Percentiles rank a stretch among this genome's conserved stretches.
phyloP scores from a whole-genome alignment of 2,113 vertebrate species.

The Bubo bubo region DNA sequence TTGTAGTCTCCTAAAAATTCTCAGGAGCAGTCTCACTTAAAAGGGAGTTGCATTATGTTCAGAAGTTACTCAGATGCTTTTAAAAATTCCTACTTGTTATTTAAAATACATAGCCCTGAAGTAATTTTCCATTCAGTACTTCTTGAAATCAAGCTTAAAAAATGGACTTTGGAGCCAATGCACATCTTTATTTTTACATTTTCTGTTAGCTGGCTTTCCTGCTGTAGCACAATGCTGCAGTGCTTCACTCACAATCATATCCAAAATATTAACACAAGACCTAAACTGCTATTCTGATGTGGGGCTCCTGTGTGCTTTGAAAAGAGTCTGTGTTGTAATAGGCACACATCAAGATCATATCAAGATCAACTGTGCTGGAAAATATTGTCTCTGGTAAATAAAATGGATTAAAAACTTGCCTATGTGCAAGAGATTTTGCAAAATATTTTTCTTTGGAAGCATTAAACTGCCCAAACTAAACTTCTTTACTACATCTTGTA shows the following conservation, averaged over 20 bases:
- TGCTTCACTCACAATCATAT: fast-evolving
- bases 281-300: not conserved
- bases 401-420: not conserved
- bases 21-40: not conserved
- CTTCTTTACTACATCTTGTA: not conserved
- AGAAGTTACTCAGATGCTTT: not conserved
- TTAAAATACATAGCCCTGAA: not conserved
- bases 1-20: not conserved
- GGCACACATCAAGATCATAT: not conserved
- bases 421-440: not conserved
- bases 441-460: not conserved
- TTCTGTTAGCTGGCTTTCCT: not conserved
- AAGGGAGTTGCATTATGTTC: not conserved
- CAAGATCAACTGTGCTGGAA: not conserved
- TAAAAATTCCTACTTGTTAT: not conserved
- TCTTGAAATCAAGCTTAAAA: constrained; percentile 1
- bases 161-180: not conserved
- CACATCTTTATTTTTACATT: not conserved
- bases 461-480: not conserved
- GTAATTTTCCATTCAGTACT: not conserved
- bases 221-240: not conserved
- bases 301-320: not conserved
- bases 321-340: not conserved
- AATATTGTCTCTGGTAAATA: not conserved
- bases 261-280: not conserved